Evolutionary conservation across 1,140 invertebrate species (phyloP), one percentile per base, ranked within the genome.

Genomic region (Cotesia vestalis): DNA sequence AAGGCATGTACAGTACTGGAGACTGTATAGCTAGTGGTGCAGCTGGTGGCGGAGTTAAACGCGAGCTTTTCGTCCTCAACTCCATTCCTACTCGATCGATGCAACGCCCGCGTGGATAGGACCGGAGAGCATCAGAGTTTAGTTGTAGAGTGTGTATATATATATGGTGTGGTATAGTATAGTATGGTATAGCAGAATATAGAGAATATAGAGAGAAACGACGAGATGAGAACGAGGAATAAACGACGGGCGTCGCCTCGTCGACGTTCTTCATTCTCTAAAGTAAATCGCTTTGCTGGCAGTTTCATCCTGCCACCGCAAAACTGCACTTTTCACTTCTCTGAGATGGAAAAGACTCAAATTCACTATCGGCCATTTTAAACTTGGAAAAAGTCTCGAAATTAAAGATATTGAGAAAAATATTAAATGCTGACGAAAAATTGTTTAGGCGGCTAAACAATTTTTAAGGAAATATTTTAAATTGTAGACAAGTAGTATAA

Each of bases 281-380:
- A 57, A 57, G 53, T 57, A 57, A 14, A 57, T 20, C 53, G 20
- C 53, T 57, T 57, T 57, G 53, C 53, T 57, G 53, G 53, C 53
- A 57, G 53, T 57, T 57, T 57, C 12, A 57, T 57, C 53, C 53
- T 57, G 5, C 40, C 11, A 57, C 53, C 53, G 53, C 53, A 57
- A 57, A 17, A 57, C 53, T 57, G 53, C 53, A 57, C 53, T 57
- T 57, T 57, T 57, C 53, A 57, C 53, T 57, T 8, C 53, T 17
- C 53, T 6, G 40, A 57, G 53, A 57, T 57, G n/a, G 12, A 57
- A 57, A 20, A 57, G 53, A 57, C 53, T 4, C 53, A 57, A 57
- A 57, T 57, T 17, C 17, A 17, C 27, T 59, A 17, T 59, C 40
- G 40, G 40, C 6, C 40, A 46, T 46, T 46, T 46, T 46, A 46